phyloP scores from a whole-genome alignment of 1,140 invertebrate species.

The Philotrypesis tridentata region DNA sequence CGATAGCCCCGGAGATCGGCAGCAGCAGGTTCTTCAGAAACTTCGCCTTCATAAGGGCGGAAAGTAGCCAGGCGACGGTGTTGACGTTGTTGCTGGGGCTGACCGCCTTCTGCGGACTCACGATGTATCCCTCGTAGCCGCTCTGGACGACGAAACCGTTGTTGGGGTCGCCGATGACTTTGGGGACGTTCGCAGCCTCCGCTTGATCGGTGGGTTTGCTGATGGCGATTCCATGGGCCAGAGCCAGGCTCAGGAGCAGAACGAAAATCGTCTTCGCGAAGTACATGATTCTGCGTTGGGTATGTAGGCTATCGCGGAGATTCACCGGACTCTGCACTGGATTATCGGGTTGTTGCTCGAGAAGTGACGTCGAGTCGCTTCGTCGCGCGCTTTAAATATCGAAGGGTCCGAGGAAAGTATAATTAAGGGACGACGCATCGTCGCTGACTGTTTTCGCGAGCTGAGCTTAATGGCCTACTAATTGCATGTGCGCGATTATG shows the following conservation, averaged over 20 bases:
- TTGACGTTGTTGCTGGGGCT: neutral
- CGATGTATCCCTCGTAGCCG: conserved; percentile 36
- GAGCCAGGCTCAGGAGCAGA: neutral
- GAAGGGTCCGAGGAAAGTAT: neutral
- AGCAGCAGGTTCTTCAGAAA: neutral
- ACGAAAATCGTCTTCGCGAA: neutral
- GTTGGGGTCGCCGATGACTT: neutral
- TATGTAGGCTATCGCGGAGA: no score
- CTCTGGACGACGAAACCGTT: conserved; percentile 30
- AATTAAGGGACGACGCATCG: neutral
- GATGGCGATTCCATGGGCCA: neutral
- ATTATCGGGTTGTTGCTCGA: neutral
- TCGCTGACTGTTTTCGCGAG: no score
- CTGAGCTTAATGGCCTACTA: neutral
- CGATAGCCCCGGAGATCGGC: neutral
- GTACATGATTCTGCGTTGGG: neutral
- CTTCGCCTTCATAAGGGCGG: neutral
- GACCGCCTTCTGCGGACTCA: neutral
- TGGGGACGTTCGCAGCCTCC: neutral
- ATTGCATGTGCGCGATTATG: neutral
- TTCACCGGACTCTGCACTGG: neutral
- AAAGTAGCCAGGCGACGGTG: neutral
- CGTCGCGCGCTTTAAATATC: neutral
- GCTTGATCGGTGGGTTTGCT: neutral
- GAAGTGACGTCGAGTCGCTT: neutral